Evolutionary conservation across 2,113 vertebrate genomes (phyloP).

Genomic region (Eretmochelys imbricata): DNA sequence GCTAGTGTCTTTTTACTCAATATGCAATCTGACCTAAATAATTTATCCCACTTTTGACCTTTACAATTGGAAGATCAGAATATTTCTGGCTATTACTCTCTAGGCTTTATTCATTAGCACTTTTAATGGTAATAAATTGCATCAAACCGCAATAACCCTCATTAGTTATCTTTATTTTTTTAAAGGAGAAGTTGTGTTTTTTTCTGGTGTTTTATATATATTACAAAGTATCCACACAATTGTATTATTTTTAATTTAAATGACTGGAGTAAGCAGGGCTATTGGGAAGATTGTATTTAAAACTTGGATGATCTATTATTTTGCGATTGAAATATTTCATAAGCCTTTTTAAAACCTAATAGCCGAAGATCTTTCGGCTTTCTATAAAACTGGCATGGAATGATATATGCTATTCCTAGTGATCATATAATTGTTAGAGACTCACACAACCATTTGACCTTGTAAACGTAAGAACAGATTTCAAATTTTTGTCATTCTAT

Average conservation of each 20-base stretch:
- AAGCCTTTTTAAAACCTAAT: background rate
- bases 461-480: background rate
- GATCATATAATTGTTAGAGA: background rate
- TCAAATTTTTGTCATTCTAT: background rate
- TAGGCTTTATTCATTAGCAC: background rate
- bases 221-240: background rate
- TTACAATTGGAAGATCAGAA: background rate
- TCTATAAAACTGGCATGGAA: background rate
- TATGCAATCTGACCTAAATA: background rate
- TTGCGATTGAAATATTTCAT: background rate
- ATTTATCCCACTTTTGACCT: constrained; percentile 2
- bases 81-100: background rate
- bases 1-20: background rate
- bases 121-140: background rate
- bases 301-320: background rate
- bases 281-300: background rate
- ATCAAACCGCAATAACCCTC: background rate
- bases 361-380: background rate
- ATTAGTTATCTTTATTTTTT: background rate
- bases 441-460: background rate
- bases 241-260: background rate
- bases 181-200: background rate
- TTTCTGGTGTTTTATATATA: background rate
- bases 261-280: background rate
- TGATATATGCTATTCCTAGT: background rate